Percentiles rank a stretch among this genome's conserved stretches.
Conservation (phyloP, 2,888 invertebrate species). For the Cheilosia scutellata region DNA sequence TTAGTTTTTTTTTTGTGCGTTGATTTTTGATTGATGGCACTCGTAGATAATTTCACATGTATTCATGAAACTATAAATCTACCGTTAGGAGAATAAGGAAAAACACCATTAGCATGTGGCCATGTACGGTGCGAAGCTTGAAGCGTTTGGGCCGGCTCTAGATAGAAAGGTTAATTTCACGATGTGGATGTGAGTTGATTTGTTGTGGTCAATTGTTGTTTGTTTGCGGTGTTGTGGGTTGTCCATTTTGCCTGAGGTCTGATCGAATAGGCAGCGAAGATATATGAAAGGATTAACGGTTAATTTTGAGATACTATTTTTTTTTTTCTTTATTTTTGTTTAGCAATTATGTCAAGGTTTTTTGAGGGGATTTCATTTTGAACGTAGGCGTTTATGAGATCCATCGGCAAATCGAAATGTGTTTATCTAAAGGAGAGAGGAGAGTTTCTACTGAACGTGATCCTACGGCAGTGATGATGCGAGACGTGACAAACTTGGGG, state of each 20-base stretch:
- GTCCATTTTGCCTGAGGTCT: conserved; percentile 15
- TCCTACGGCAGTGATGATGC: not conserved
- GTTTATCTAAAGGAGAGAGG: not conserved
- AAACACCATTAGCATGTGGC: conserved; percentile 23
- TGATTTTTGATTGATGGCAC: conserved; percentile 55
- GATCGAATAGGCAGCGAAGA: not conserved
- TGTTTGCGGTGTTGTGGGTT: conserved; percentile 17
- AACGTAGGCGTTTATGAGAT: conserved; percentile 1
- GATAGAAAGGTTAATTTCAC: conserved; percentile 24
- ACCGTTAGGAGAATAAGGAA: conserved; percentile 33
- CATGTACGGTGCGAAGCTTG: conserved; percentile 28
- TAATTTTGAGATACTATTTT: conserved; percentile 1
- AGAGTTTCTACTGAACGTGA: not conserved
- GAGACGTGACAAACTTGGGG: not conserved
- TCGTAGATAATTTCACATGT: conserved; percentile 42
- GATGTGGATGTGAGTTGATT: conserved; percentile 21
- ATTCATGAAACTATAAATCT: conserved; percentile 20
- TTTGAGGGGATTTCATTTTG: not conserved
- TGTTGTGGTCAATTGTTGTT: conserved; percentile 11
- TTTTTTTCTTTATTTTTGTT: not conserved
- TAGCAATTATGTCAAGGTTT: conserved; percentile 49
- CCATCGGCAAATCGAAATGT: not conserved
- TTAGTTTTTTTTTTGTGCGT: conserved; percentile 13
- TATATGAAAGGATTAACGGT: conserved; percentile 54
- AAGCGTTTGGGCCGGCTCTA: conserved; percentile 23